These are phyloP conservation scores for Ceyx melanurus DNA, from an alignment of 2,113 vertebrate genomes.

Conservation along the genomic window DNA sequence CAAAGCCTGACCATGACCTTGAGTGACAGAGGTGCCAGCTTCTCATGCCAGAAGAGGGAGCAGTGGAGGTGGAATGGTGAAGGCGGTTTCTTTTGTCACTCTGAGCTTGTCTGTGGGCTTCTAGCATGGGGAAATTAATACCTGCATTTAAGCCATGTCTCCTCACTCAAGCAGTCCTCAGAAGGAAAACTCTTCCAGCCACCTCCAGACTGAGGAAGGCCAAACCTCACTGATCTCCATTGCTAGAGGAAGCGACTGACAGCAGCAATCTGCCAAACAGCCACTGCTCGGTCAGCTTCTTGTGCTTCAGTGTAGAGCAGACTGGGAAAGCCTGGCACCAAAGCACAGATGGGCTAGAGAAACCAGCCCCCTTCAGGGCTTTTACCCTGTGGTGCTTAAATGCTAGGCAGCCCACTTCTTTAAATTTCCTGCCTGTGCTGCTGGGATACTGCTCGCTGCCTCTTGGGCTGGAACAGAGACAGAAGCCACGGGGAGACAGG, in stretches of 20 bases:
- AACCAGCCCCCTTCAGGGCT: neutral
- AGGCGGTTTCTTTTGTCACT: neutral
- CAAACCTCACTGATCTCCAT: neutral
- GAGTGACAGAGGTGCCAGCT: neutral
- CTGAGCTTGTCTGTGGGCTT: neutral
- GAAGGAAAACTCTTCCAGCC: neutral
- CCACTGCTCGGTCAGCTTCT: neutral
- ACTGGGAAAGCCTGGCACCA: neutral
- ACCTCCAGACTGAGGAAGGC: neutral
- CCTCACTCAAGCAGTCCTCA: neutral
- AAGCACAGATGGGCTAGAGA: neutral
- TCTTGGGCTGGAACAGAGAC: neutral
- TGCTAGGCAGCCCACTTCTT: neutral
- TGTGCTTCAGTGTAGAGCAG: neutral
- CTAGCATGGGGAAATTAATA: neutral
- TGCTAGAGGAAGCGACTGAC: neutral
- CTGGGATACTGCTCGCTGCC: neutral
- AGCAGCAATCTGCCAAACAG: neutral
- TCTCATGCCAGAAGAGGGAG: neutral
- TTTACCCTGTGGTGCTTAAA: neutral
- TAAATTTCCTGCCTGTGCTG: neutral
- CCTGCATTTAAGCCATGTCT: neutral
- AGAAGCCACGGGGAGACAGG: fast-evolving
- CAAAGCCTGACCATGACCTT: neutral
- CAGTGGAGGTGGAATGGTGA: neutral